These are phyloP conservation scores for Chelmon rostratus DNA, from an alignment of 2,797 vertebrate species.

Conservation along the genomic window DNA sequence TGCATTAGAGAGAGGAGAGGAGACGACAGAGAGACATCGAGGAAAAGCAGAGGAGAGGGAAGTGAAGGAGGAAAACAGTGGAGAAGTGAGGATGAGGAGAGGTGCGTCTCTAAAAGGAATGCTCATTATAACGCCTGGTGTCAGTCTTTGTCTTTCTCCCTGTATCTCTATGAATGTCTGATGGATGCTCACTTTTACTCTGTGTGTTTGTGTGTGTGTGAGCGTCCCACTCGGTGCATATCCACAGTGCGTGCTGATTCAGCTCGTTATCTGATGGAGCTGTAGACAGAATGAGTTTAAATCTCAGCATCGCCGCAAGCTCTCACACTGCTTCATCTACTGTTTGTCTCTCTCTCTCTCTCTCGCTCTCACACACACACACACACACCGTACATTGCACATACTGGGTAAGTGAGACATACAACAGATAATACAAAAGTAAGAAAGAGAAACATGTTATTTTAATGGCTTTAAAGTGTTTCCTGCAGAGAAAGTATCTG, in stretches of 20 bases:
- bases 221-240: conserved; percentile 9
- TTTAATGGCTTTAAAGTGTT: conserved; percentile 8
- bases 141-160: conserved; percentile 55
- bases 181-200: conserved; percentile 35
- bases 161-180: conserved; percentile 46
- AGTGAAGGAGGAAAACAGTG: background rate
- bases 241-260: conserved; percentile 77
- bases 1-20: background rate
- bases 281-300: conserved; percentile 87
- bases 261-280: conserved; percentile 85
- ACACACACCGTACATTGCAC: background rate
- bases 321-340: conserved; percentile 60
- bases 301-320: conserved; percentile 80
- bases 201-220: conserved; percentile 42
- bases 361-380: conserved; percentile 10
- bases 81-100: conserved; percentile 34
- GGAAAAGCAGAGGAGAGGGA: conserved; percentile 4
- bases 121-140: conserved; percentile 68
- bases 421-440: conserved; percentile 11
- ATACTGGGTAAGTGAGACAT: background rate
- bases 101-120: conserved; percentile 40
- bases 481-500: background rate
- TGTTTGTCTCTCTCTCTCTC: conserved; percentile 52
- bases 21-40: background rate
- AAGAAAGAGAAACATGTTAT: conserved; percentile 9